phyloP scores from a whole-genome alignment of 1,140 invertebrate species.

The Trichonephila clavipes region DNA sequence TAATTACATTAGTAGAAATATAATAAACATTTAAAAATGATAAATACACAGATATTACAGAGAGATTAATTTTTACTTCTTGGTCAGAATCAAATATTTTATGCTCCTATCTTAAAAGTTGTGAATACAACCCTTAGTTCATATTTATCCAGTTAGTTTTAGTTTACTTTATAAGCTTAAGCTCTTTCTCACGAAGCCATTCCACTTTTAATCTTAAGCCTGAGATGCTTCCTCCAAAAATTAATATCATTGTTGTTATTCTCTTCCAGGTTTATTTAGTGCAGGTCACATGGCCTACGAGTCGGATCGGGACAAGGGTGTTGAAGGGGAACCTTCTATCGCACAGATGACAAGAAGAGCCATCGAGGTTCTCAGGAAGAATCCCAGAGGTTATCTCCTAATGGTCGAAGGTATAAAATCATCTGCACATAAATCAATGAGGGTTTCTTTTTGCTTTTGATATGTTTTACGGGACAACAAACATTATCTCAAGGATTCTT shows the following conservation, averaged over 20 bases:
- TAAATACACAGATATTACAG: no score
- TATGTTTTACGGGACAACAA: not conserved
- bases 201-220: no score
- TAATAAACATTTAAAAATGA: no score
- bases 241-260: not conserved
- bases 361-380: slow-evolving; percentile 81
- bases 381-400: slow-evolving; percentile 81
- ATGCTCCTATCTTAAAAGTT: no score
- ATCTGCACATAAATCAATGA: not conserved
- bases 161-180: no score
- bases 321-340: slow-evolving; percentile 80
- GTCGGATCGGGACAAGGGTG: slow-evolving; percentile 78
- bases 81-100: no score
- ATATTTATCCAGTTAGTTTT: no score
- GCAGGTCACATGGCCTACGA: slow-evolving; percentile 81
- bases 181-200: no score
- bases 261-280: not conserved
- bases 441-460: not conserved
- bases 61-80: no score
- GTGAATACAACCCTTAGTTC: no score
- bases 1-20: no score
- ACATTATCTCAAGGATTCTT: not conserved
- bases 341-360: slow-evolving; percentile 82
- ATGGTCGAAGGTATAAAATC: slow-evolving; percentile 79
- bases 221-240: not conserved